Evolutionary conservation across 2,888 invertebrate species (phyloP).

Genomic region (Stramonita haemastoma): DNA sequence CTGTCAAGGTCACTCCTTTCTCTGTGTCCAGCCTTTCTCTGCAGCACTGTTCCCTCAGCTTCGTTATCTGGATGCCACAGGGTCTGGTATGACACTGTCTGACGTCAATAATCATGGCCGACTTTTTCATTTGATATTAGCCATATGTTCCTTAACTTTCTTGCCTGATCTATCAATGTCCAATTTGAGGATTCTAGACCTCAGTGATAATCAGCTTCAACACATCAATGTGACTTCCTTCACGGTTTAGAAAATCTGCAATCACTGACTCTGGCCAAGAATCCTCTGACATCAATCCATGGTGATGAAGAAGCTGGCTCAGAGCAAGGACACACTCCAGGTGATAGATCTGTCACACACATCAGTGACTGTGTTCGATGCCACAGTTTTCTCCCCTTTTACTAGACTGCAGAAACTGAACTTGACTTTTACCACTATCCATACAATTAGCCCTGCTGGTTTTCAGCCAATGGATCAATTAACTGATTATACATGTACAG

Average conservation of each 20-base stretch:
- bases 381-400: not conserved
- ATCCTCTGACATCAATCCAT: not conserved
- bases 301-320: not conserved
- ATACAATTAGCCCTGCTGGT: not conserved
- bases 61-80: not conserved
- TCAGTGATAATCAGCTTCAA: not conserved
- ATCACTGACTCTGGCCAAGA: not conserved
- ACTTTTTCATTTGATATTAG: not conserved
- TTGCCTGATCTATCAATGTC: not conserved
- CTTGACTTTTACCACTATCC: not conserved
- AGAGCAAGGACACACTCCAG: not conserved
- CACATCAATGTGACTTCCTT: not conserved
- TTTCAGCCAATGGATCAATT: not conserved
- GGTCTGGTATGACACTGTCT: not conserved
- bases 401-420: not conserved
- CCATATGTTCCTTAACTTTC: not conserved
- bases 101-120: not conserved
- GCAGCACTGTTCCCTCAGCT: not conserved
- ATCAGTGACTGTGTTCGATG: not conserved
- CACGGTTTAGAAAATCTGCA: not conserved
- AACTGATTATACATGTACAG: not conserved
- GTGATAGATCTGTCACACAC: not conserved
- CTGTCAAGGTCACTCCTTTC: not conserved
- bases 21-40: not conserved
- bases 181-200: conserved; percentile 6